Evolutionary conservation across 1,140 invertebrate genomes (phyloP).

Genomic region (Calliphora vicina): DNA sequence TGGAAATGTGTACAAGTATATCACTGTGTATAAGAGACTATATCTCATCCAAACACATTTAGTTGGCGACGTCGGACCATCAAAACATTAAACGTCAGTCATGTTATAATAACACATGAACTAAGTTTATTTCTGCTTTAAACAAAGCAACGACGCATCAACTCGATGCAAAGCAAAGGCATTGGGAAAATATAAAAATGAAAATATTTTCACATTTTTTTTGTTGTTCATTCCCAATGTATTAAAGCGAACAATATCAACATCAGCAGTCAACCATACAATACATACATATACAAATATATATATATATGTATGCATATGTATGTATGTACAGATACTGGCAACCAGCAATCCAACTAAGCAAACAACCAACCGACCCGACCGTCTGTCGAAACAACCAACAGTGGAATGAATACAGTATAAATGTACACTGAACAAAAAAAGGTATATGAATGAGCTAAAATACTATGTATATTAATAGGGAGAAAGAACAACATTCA

Average conservation of each 20-base stretch:
- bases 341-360: conserved; percentile 31
- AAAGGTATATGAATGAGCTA: no score
- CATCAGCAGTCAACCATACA: conserved; percentile 39
- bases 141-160: not conserved
- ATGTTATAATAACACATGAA: conserved; percentile 11
- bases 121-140: conserved; percentile 27
- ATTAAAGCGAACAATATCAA: conserved; percentile 12
- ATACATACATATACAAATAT: not conserved
- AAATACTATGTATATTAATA: no score
- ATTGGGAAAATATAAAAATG: conserved; percentile 23
- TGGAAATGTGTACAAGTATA: no score
- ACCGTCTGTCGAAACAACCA: conserved; percentile 32
- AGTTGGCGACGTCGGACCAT: conserved; percentile 21
- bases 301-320: not conserved
- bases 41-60: not conserved
- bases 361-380: conserved; percentile 40
- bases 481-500: not conserved
- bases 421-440: conserved; percentile 21
- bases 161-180: not conserved
- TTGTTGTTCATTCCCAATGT: conserved; percentile 11
- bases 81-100: conserved; percentile 29
- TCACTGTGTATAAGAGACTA: not conserved
- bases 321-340: not conserved
- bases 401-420: conserved; percentile 21
- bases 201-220: conserved; percentile 31